A percentile compares a stretch with the other conserved stretches of the same genome.
phyloP scores from a whole-genome alignment of 2,888 invertebrate species.

The Thelaira solivaga region DNA sequence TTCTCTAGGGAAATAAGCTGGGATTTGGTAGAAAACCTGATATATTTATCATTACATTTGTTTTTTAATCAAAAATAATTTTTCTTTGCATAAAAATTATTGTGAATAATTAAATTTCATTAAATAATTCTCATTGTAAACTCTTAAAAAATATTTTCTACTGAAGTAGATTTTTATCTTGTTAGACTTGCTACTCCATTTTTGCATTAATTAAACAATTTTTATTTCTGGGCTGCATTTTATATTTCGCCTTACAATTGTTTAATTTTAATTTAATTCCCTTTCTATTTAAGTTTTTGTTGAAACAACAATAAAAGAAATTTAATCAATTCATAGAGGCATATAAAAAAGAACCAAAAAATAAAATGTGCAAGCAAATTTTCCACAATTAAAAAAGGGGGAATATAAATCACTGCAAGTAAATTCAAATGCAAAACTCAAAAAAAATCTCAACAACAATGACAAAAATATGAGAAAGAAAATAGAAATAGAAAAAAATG shows the following conservation, averaged over 20 bases:
- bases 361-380: neutral
- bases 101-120: too few species aligned
- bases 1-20: too few species aligned
- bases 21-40: too few species aligned
- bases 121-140: too few species aligned
- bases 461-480: constrained; percentile 26
- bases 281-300: neutral
- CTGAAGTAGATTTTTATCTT: neutral
- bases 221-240: neutral
- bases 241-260: neutral
- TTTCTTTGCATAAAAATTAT: too few species aligned
- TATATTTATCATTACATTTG: too few species aligned
- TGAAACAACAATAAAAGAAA: neutral
- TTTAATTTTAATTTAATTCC: neutral
- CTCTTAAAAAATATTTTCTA: too few species aligned
- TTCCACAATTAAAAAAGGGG: constrained; percentile 22
- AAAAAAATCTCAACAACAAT: constrained; percentile 10
- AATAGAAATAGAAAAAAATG: neutral
- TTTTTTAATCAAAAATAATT: too few species aligned
- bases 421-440: neutral
- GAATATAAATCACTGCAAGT: constrained; percentile 20
- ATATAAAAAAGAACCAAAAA: neutral
- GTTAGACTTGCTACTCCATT: neutral
- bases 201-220: neutral
- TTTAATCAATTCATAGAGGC: constrained; percentile 31